Percentiles rank a stretch among this genome's conserved stretches.
phyloP scores from a whole-genome alignment of 2,888 invertebrate genomes.

The Drosophila siamana region DNA sequence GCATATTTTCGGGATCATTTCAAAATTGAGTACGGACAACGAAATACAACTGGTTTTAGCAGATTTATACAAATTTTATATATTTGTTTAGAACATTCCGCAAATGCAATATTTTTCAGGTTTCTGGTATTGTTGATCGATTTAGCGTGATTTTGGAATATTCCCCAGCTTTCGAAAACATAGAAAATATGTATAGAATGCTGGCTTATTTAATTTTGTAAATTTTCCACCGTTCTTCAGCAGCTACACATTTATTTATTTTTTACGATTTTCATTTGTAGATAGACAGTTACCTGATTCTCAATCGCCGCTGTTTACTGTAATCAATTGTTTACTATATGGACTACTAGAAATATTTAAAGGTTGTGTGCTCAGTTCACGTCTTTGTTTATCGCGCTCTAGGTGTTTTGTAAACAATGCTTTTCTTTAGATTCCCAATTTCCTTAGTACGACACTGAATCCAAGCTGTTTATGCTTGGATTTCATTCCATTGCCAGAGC shows the following conservation, averaged over 20 bases:
- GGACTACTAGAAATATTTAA: conserved; percentile 26
- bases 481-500: neutral
- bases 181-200: too few species aligned
- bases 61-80: too few species aligned
- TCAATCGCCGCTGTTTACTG: conserved; percentile 31
- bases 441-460: conserved; percentile 14
- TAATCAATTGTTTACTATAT: conserved; percentile 44
- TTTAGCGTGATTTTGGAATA: too few species aligned
- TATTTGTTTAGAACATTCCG: too few species aligned
- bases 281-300: conserved; percentile 4
- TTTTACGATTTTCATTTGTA: too few species aligned
- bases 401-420: conserved; percentile 42
- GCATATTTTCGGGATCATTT: conserved; percentile 12
- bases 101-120: too few species aligned
- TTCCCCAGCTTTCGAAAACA: too few species aligned
- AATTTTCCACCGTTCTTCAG: neutral
- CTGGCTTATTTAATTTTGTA: neutral
- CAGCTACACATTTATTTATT: neutral
- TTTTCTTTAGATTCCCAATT: neutral
- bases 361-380: conserved; percentile 5
- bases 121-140: too few species aligned
- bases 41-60: too few species aligned
- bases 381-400: conserved; percentile 7
- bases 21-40: neutral
- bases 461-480: conserved; percentile 20